A percentile compares a stretch with the other conserved stretches of the same genome.
Evolutionary conservation across 2,888 invertebrate genomes (phyloP).

Genomic region (Desoria tigrina): DNA sequence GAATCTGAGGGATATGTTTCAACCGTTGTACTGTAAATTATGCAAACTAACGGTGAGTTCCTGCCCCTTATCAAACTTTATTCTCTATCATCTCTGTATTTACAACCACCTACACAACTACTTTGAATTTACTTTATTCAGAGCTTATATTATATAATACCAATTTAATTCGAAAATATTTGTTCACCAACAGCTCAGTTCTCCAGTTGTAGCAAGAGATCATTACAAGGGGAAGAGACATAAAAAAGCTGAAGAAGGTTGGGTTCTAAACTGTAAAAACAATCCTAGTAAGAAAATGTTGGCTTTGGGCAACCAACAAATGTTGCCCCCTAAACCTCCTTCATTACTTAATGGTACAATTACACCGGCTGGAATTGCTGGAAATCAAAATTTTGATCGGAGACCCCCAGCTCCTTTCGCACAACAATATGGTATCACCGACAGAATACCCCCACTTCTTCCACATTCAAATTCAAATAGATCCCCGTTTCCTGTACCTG

Average conservation of each 20-base stretch:
- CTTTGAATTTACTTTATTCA: background rate
- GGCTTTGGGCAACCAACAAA: no score
- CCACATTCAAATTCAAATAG: background rate
- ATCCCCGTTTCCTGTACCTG: background rate
- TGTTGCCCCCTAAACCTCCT: conserved; percentile 3
- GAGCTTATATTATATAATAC: background rate
- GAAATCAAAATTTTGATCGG: background rate
- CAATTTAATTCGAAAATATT: conserved; percentile 16
- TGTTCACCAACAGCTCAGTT: conserved; percentile 30
- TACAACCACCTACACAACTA: no score
- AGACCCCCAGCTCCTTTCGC: background rate
- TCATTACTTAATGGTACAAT: conserved; percentile 14
- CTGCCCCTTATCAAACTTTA: background rate
- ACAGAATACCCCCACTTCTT: background rate
- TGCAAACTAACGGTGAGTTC: conserved; percentile 42
- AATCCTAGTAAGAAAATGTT: no score
- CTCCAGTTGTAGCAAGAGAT: conserved; percentile 43
- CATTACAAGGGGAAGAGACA: conserved; percentile 50
- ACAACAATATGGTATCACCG: background rate
- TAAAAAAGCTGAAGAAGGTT: conserved; percentile 36
- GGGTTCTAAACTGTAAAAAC: conserved; percentile 22
- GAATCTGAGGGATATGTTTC: conserved; percentile 44
- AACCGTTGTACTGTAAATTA: conserved; percentile 47
- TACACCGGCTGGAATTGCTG: background rate
- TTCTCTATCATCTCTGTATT: no score